phyloP scores from a whole-genome alignment of 2,113 vertebrate genomes.

The Phylloscopus whistleri region DNA sequence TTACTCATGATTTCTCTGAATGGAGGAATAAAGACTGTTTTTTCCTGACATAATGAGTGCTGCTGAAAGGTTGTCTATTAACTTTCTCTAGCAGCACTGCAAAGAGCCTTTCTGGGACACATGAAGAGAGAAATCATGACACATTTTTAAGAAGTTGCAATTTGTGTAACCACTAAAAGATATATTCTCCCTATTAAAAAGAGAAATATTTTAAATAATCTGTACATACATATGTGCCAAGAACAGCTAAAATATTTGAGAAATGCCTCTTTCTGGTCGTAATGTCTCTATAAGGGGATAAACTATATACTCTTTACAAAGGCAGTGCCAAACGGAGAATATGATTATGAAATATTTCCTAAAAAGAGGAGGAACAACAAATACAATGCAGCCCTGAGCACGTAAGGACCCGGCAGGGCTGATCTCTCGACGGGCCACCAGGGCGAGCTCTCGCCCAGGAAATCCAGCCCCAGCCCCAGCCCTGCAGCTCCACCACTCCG shows the following conservation, averaged over 20 bases:
- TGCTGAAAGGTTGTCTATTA: slow-evolving; percentile 7
- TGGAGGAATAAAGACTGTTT: background rate
- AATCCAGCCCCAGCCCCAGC: background rate
- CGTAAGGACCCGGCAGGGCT: accelerated
- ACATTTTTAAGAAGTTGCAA: slow-evolving; percentile 35
- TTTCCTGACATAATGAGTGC: background rate
- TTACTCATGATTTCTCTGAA: background rate
- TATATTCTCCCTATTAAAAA: slow-evolving; percentile 5
- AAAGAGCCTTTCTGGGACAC: background rate
- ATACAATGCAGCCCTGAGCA: accelerated
- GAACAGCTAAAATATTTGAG: background rate
- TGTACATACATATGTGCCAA: accelerated
- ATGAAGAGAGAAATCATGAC: slow-evolving; percentile 16
- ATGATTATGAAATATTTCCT: background rate
- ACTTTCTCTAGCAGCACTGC: background rate
- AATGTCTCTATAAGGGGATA: background rate
- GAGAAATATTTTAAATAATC: background rate
- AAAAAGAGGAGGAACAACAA: background rate
- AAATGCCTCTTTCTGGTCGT: background rate
- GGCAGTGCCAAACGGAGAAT: background rate
- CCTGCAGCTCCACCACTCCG: accelerated
- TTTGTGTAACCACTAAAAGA: slow-evolving; percentile 30
- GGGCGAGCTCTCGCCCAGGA: slow-evolving; percentile 6
- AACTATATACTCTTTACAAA: background rate
- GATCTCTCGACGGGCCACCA: background rate